Evolutionary conservation across 2,888 invertebrate species (phyloP).

Genomic region (Cerastis leucographa): DNA sequence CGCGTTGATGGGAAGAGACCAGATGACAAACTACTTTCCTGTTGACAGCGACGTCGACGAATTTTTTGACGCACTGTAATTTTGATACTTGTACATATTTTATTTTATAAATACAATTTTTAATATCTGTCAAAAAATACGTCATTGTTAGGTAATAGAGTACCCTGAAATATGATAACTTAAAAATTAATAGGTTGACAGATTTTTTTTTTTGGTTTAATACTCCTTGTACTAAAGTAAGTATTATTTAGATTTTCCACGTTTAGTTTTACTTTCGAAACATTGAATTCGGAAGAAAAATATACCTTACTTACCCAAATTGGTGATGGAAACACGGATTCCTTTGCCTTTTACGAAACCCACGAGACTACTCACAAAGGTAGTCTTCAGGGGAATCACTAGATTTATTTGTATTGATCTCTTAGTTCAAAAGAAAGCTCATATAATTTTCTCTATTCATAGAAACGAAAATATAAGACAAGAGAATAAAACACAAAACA

Average conservation of each 20-base stretch:
- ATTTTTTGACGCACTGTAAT: too few relatives aligned
- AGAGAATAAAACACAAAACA: conserved; percentile 52
- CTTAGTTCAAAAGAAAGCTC: neutral
- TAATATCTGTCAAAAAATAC: too few relatives aligned
- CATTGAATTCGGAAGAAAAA: neutral
- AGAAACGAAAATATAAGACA: neutral
- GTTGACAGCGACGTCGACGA: too few relatives aligned
- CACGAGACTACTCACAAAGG: conserved; percentile 31
- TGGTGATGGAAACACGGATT: conserved; percentile 19
- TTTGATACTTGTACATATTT: too few relatives aligned
- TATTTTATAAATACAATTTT: too few relatives aligned
- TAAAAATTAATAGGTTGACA: neutral
- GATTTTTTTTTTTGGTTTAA: neutral
- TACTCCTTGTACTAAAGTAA: neutral
- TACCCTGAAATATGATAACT: neutral
- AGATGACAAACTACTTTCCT: too few relatives aligned
- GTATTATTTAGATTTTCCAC: neutral
- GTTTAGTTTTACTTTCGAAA: neutral
- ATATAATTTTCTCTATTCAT: neutral
- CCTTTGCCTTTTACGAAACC: conserved; percentile 31
- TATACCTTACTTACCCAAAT: conserved; percentile 18
- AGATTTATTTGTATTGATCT: conserved; percentile 26
- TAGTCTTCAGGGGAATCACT: conserved; percentile 35
- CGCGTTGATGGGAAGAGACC: too few relatives aligned
- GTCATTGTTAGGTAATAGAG: neutral